These are phyloP conservation scores for Caloenas nicobarica DNA, from an alignment of 2,113 vertebrate genomes.

Conservation along the genomic window DNA sequence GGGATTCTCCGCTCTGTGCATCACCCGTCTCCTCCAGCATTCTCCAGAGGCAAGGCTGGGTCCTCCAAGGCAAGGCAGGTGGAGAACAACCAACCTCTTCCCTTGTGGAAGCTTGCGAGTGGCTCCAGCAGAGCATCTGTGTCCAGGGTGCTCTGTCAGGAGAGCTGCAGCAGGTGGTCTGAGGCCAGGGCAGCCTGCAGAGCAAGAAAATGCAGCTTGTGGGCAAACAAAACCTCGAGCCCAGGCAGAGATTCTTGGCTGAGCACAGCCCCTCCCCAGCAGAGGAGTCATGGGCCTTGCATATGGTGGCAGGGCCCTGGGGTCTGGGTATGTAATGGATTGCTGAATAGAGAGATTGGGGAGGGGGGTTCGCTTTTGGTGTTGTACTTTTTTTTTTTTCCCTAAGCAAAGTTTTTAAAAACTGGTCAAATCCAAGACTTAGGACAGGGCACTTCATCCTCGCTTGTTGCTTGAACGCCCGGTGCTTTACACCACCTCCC, in stretches of 20 bases:
- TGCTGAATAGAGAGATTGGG: not conserved
- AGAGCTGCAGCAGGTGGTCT: not conserved
- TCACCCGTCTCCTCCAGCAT: fast-evolving
- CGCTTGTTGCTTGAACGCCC: not conserved
- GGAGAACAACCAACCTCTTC: not conserved
- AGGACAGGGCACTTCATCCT: not conserved
- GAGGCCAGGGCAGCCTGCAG: not conserved
- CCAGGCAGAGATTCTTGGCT: not conserved
- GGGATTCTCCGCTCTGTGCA: not conserved
- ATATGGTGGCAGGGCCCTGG: fast-evolving
- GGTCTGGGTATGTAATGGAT: not conserved
- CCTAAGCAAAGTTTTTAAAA: not conserved
- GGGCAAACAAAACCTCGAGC: fast-evolving
- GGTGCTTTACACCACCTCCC: not conserved
- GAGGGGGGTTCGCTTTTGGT: not conserved
- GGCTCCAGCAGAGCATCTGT: not conserved
- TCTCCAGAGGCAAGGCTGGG: not conserved
- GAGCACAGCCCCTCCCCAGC: not conserved
- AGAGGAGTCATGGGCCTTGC: not conserved
- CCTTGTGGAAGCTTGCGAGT: not conserved
- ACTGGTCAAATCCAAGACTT: not conserved
- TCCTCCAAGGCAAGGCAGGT: not conserved
- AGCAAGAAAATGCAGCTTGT: fast-evolving
- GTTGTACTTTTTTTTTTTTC: not conserved
- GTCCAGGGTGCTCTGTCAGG: fast-evolving